Conservation (phyloP, 2,113 vertebrate genomes). For the Mugil cephalus region DNA sequence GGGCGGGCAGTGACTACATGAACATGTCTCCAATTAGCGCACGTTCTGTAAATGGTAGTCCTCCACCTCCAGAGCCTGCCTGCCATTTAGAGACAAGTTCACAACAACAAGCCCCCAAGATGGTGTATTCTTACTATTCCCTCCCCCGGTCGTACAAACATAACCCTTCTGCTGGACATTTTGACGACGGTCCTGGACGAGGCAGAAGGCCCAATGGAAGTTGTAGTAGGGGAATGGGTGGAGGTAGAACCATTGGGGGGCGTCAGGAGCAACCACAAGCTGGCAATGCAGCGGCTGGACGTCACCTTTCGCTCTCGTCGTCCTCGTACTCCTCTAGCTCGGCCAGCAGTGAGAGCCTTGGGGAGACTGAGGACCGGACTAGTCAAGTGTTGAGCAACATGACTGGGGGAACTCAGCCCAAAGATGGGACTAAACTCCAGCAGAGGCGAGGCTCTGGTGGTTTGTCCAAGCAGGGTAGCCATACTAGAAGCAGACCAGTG, state of each 20-base stretch:
- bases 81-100: slow-evolving; percentile 61
- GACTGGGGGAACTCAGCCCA: slow-evolving; percentile 56
- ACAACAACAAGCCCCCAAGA: slow-evolving; percentile 80
- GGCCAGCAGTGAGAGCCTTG: slow-evolving; percentile 87
- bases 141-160: slow-evolving; percentile 85
- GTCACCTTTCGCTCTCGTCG: slow-evolving; percentile 81
- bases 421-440: slow-evolving; percentile 63
- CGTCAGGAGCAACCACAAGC: slow-evolving; percentile 54
- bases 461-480: slow-evolving; percentile 69
- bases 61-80: slow-evolving; percentile 66
- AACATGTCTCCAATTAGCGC: slow-evolving; percentile 87
- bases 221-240: slow-evolving; percentile 57
- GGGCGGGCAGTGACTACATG: slow-evolving; percentile 85
- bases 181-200: slow-evolving; percentile 76
- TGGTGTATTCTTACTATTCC: slow-evolving; percentile 85
- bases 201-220: slow-evolving; percentile 71
- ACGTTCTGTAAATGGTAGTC: slow-evolving; percentile 82
- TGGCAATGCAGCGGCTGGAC: slow-evolving; percentile 47
- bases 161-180: slow-evolving; percentile 67
- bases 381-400: slow-evolving; percentile 41
- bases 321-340: slow-evolving; percentile 87
- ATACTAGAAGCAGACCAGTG: slow-evolving; percentile 75
- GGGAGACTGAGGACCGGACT: slow-evolving; percentile 79
- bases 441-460: slow-evolving; percentile 70
- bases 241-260: slow-evolving; percentile 44